Percentiles rank a stretch among this genome's conserved stretches.
Evolutionary conservation across 2,113 vertebrate species (phyloP).

Genomic region (Phyllostomus discolor): DNA sequence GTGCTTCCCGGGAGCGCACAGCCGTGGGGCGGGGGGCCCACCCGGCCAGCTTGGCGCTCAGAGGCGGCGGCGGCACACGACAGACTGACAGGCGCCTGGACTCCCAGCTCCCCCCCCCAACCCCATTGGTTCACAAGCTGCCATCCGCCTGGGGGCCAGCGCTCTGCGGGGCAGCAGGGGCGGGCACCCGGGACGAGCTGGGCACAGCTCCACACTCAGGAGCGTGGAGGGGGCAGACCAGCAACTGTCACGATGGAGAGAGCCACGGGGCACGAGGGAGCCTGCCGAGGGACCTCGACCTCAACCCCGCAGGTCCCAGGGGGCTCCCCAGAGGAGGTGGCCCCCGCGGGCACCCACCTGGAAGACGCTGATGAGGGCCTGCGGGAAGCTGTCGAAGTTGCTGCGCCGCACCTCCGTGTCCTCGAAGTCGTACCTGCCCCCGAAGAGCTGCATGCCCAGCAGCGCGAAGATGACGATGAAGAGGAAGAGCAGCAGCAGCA

Average conservation of each 20-base stretch:
- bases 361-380: constrained; percentile 97
- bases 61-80: background rate
- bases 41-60: background rate
- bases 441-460: constrained; percentile 98
- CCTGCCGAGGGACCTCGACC: background rate
- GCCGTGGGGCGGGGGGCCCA: background rate
- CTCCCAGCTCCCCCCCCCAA: accelerated
- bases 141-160: background rate
- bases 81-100: accelerated
- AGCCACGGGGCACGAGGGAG: too few species aligned
- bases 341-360: constrained; percentile 81
- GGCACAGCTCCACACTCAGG: background rate
- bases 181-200: background rate
- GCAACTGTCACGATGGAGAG: accelerated
- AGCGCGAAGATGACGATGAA: constrained; percentile 96
- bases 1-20: accelerated
- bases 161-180: background rate
- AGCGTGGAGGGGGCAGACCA: background rate
- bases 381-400: constrained; percentile 97
- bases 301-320: background rate
- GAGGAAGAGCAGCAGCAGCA: constrained; percentile 97
- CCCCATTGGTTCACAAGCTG: accelerated
- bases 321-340: background rate
- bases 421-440: constrained; percentile 93
- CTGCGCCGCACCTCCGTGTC: constrained; percentile 88